phyloP scores from a whole-genome alignment of 1,140 invertebrate species.

The Leucophenga varia region DNA sequence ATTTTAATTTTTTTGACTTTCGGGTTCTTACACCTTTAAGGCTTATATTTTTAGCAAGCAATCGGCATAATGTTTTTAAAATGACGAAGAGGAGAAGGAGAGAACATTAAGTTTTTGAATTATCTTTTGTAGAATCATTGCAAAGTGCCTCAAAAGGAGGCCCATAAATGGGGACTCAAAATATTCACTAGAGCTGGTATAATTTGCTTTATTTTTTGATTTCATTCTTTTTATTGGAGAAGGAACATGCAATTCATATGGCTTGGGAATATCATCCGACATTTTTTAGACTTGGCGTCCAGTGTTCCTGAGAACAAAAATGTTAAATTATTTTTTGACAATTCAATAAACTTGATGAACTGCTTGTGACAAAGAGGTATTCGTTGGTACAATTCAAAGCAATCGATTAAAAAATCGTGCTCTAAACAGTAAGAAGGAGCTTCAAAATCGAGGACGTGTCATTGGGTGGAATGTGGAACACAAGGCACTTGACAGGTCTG shows the following conservation, averaged over 20 bases:
- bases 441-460: too few species aligned
- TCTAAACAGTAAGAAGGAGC: too few species aligned
- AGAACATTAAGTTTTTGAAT: not conserved
- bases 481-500: too few species aligned
- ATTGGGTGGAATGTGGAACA: too few species aligned
- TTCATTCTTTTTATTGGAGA: conserved; percentile 12
- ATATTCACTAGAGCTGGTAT: conserved; percentile 9
- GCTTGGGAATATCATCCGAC: not conserved
- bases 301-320: not conserved
- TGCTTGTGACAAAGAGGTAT: too few species aligned
- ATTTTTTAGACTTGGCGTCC: not conserved
- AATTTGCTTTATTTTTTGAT: conserved; percentile 10
- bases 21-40: not conserved
- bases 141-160: not conserved
- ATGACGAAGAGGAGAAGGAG: not conserved
- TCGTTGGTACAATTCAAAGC: too few species aligned
- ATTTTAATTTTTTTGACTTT: not conserved
- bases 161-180: conserved; percentile 13
- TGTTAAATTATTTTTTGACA: conserved; percentile 1
- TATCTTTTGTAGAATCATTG: conserved; percentile 3
- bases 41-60: not conserved
- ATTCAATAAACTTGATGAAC: too few species aligned
- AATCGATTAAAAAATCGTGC: too few species aligned
- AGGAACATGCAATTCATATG: conserved; percentile 1
- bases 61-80: conserved; percentile 2